Percentiles rank a stretch among this genome's conserved stretches.
phyloP scores from a whole-genome alignment of 2,888 invertebrate species.

The Hydraecia micacea region DNA sequence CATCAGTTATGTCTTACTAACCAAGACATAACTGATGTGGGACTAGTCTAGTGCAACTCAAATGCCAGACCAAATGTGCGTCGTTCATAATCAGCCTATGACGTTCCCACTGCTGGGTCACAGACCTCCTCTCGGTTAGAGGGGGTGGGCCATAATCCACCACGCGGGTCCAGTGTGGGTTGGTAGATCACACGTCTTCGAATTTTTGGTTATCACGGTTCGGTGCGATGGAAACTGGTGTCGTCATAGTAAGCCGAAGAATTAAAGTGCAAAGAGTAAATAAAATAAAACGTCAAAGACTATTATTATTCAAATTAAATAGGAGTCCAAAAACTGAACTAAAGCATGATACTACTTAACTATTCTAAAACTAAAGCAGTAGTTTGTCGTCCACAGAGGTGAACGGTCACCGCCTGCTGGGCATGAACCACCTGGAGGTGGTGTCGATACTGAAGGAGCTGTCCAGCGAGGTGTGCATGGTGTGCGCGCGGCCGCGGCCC shows the following conservation, averaged over 20 bases:
- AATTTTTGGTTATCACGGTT: too few relatives aligned
- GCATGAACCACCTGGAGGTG: conserved; percentile 98
- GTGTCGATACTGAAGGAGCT: conserved; percentile 97
- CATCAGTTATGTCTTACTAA: not conserved
- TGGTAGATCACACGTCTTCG: too few relatives aligned
- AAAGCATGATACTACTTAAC: not conserved
- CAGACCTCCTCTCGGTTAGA: too few relatives aligned
- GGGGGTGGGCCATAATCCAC: too few relatives aligned
- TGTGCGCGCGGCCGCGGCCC: conserved; percentile 93
- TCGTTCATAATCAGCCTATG: not conserved
- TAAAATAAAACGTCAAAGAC: not conserved
- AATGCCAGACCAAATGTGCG: not conserved
- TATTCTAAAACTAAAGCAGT: not conserved
- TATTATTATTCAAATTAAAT: not conserved
- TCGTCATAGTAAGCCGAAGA: not conserved
- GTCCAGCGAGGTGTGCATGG: conserved; percentile 97
- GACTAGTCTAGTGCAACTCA: not conserved
- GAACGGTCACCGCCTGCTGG: conserved; percentile 96
- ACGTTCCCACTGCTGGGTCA: too few relatives aligned
- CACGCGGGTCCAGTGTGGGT: too few relatives aligned
- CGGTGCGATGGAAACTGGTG: not conserved
- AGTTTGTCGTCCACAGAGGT: conserved; percentile 90
- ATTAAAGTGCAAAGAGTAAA: not conserved
- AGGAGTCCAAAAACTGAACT: not conserved
- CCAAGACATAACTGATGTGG: not conserved